Conservation (phyloP, 2,113 vertebrate genomes). For the Delphinapterus leucas region DNA sequence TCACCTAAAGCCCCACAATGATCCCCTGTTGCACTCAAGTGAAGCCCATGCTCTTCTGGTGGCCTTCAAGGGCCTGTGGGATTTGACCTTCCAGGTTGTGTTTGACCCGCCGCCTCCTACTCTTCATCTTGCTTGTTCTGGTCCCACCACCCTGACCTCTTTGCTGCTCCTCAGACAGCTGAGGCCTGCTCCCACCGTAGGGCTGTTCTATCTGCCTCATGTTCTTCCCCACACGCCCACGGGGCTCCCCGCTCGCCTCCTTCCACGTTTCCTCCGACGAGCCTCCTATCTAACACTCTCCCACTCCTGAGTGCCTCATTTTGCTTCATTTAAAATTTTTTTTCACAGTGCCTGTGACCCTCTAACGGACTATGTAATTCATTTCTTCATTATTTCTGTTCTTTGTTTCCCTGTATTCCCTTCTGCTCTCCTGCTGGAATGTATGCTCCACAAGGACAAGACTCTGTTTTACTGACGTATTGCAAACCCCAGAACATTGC, state of each 20-base stretch:
- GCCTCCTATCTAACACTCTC: not conserved
- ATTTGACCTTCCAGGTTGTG: fast-evolving
- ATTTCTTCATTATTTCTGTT: not conserved
- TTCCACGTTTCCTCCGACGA: not conserved
- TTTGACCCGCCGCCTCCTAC: not conserved
- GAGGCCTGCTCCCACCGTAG: not conserved
- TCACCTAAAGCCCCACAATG: not conserved
- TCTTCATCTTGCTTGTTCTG: not conserved
- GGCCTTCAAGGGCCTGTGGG: no score
- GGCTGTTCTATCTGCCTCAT: not conserved
- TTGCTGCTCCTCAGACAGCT: not conserved
- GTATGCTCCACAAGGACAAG: not conserved
- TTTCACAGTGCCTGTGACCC: not conserved
- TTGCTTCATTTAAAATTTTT: not conserved
- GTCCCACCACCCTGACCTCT: not conserved
- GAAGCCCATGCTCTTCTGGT: not conserved
- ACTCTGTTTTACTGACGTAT: not conserved
- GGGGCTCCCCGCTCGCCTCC: not conserved
- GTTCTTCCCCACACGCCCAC: no score
- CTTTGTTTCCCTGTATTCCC: not conserved
- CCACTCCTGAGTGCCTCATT: not conserved
- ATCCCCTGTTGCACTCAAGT: not conserved
- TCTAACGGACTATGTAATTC: not conserved
- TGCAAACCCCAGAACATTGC: not conserved
- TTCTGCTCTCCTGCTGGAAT: not conserved